Evolutionary conservation across 2,113 vertebrate genomes (phyloP).

Genomic region (Ptychochromis oligacanthus): DNA sequence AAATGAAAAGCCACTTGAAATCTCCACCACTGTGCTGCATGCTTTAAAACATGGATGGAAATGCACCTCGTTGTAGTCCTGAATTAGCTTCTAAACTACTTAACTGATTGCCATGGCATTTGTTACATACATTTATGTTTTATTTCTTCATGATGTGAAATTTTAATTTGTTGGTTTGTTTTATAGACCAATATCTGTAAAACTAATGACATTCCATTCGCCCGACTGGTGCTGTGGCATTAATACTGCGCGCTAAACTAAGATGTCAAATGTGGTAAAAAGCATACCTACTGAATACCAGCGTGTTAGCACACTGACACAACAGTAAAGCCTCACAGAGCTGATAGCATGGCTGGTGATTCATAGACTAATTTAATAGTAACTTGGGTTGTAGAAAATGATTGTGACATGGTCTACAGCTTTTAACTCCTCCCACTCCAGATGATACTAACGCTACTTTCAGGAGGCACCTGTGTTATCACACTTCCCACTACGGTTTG

Average conservation of each 20-base stretch:
- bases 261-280: background rate
- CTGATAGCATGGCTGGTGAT: background rate
- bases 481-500: constrained; percentile 41
- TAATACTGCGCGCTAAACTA: background rate
- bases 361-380: background rate
- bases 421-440: constrained; percentile 14
- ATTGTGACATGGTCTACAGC: background rate
- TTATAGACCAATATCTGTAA: background rate
- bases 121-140: background rate
- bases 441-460: constrained; percentile 27
- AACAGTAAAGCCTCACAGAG: background rate
- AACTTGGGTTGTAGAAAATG: background rate
- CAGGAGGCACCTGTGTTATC: constrained; percentile 16
- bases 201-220: background rate
- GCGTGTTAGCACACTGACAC: background rate
- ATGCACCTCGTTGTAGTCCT: background rate
- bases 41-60: background rate
- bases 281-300: background rate
- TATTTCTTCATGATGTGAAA: background rate
- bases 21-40: background rate
- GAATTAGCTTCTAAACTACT: no score
- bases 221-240: background rate
- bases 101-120: background rate
- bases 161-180: background rate
- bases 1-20: background rate